Conservation (phyloP, 2,113 vertebrate species). For the Crotalus viridis region DNA sequence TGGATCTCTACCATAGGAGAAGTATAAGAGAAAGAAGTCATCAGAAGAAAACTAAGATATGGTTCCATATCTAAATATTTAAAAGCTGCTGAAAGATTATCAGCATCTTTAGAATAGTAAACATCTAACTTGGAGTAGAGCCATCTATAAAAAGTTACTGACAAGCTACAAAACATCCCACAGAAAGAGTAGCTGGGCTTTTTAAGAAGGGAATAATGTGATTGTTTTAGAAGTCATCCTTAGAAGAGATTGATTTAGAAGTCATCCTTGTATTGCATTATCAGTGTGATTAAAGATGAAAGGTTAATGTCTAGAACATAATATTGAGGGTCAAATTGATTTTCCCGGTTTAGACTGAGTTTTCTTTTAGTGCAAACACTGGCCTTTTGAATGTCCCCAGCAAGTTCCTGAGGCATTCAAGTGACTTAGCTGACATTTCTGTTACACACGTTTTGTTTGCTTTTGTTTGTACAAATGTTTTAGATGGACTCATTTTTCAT, state of each 20-base stretch:
- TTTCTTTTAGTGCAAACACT: neutral
- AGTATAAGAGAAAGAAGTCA: neutral
- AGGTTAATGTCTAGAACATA: neutral
- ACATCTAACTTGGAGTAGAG: neutral
- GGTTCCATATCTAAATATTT: neutral
- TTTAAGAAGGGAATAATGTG: neutral
- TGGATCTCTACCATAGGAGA: neutral
- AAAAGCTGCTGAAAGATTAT: neutral
- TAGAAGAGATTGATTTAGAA: neutral
- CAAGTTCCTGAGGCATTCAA: neutral
- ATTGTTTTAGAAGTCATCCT: neutral
- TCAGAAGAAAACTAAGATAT: neutral
- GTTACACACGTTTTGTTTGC: neutral
- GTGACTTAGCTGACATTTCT: neutral
- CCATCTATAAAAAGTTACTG: neutral
- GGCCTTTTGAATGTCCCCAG: neutral
- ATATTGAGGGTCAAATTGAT: neutral
- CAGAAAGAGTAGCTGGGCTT: neutral
- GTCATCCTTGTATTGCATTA: neutral
- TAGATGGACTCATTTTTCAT: neutral
- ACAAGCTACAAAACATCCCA: neutral
- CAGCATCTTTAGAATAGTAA: neutral
- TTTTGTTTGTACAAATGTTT: neutral
- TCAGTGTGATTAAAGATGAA: neutral
- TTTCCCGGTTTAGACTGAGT: neutral